A percentile compares a stretch with the other conserved stretches of the same genome.
phyloP scores from a whole-genome alignment of 2,113 vertebrate genomes.

The Eolophus roseicapilla region DNA sequence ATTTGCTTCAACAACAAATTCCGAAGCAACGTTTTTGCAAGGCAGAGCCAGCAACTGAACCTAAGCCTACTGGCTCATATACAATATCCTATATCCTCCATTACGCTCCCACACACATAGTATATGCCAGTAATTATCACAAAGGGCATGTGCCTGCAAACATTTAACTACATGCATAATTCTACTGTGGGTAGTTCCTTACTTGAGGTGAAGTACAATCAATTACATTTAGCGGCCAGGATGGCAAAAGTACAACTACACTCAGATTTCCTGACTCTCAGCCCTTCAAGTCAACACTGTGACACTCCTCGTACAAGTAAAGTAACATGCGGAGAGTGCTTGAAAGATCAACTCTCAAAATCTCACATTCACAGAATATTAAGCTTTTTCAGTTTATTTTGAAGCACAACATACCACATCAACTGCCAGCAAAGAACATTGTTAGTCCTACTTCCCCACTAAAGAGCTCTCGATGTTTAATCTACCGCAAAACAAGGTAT shows the following conservation, averaged over 20 bases:
- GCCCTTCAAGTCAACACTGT: not conserved
- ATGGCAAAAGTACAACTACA: not conserved
- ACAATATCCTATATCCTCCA: not conserved
- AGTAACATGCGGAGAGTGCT: not conserved
- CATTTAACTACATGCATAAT: not conserved
- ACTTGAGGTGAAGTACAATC: not conserved
- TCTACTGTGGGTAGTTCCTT: not conserved
- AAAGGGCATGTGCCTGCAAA: not conserved
- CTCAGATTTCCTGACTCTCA: not conserved
- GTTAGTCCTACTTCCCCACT: not conserved
- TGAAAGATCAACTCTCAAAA: not conserved
- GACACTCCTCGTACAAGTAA: not conserved
- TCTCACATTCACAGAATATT: not conserved
- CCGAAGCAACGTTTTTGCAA: not conserved
- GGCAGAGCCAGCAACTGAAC: not conserved
- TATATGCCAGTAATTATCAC: not conserved
- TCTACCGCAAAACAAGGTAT: not conserved
- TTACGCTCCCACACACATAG: not conserved
- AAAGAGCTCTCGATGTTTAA: not conserved
- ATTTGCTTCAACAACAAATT: not conserved
- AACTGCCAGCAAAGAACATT: not conserved
- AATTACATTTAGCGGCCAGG: not conserved
- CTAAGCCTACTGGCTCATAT: not conserved
- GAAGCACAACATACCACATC: not conserved
- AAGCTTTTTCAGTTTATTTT: not conserved